A percentile compares a stretch with the other conserved stretches of the same genome.
Conservation (phyloP, 1,140 invertebrate species). For the Ips nitidus region DNA sequence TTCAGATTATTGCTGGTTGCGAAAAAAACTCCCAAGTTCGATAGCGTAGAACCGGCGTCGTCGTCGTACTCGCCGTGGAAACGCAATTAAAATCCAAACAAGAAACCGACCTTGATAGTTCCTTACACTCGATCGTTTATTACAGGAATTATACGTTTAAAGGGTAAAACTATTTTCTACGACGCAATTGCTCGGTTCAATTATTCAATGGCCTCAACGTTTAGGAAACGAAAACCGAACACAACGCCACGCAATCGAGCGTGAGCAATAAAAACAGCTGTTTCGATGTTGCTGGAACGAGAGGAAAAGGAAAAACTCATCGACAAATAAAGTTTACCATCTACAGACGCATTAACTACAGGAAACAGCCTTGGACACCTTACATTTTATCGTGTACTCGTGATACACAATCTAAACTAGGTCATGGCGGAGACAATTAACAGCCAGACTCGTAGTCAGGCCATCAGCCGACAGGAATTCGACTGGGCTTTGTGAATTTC, state of each 20-base stretch:
- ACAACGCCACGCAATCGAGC: slow-evolving; percentile 1
- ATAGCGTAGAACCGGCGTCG: too few relatives aligned
- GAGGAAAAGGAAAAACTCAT: too few relatives aligned
- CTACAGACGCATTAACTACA: neutral
- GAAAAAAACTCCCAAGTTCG: too few relatives aligned
- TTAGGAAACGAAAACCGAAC: too few relatives aligned
- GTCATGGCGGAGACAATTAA: slow-evolving; percentile 23
- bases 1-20: too few relatives aligned
- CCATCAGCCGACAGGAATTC: slow-evolving; percentile 8
- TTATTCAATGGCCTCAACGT: slow-evolving; percentile 1
- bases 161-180: slow-evolving; percentile 13
- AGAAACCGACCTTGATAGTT: slow-evolving; percentile 2
- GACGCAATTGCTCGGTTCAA: slow-evolving; percentile 9
- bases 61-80: too few relatives aligned
- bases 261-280: slow-evolving; percentile 11
- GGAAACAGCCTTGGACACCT: slow-evolving; percentile 3
- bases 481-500: slow-evolving; percentile 19
- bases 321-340: too few relatives aligned
- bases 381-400: too few relatives aligned
- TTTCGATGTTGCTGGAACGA: neutral
- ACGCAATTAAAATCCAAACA: too few relatives aligned
- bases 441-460: slow-evolving; percentile 12
- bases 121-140: neutral
- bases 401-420: slow-evolving; percentile 8
- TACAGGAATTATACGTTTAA: neutral